A percentile compares a stretch with the other conserved stretches of the same genome.
These are phyloP conservation scores for Drosophila fungiperda DNA, from an alignment of 2,888 invertebrate genomes.

Conservation along the genomic window DNA sequence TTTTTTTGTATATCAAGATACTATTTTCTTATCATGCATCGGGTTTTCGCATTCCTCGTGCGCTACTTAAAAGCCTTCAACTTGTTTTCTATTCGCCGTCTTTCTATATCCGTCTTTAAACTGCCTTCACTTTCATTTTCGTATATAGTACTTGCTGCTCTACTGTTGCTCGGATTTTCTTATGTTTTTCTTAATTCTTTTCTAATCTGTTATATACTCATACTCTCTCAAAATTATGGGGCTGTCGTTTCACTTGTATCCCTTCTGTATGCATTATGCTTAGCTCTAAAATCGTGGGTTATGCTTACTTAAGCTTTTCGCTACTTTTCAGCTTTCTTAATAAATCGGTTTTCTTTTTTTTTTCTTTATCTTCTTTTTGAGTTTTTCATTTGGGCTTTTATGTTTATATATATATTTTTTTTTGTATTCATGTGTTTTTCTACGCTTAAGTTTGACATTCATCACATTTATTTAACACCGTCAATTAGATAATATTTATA, in stretches of 20 bases:
- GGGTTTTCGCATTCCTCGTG: constrained; percentile 20
- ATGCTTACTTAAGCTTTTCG: constrained; percentile 69
- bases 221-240: constrained; percentile 71
- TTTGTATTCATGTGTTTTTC: constrained; percentile 34
- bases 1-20: constrained; percentile 51
- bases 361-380: constrained; percentile 29
- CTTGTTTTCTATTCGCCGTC: constrained; percentile 23
- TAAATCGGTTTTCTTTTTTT: constrained; percentile 39
- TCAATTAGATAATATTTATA: constrained; percentile 74
- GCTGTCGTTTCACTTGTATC: constrained; percentile 26
- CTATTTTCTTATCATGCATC: constrained; percentile 28
- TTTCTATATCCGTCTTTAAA: constrained; percentile 5
- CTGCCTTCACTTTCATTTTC: constrained; percentile 7
- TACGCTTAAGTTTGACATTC: constrained; percentile 81
- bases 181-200: constrained; percentile 3
- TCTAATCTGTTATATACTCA: constrained; percentile 37
- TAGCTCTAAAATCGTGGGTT: constrained; percentile 78
- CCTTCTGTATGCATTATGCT: constrained; percentile 54
- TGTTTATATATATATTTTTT: constrained; percentile 6
- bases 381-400: constrained; percentile 10
- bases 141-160: constrained; percentile 21
- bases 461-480: constrained; percentile 80
- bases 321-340: constrained; percentile 72
- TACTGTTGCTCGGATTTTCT: constrained; percentile 14
- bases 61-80: constrained; percentile 62